Evolutionary conservation across 2,113 vertebrate species (phyloP).

Genomic region (Apteryx mantelli): DNA sequence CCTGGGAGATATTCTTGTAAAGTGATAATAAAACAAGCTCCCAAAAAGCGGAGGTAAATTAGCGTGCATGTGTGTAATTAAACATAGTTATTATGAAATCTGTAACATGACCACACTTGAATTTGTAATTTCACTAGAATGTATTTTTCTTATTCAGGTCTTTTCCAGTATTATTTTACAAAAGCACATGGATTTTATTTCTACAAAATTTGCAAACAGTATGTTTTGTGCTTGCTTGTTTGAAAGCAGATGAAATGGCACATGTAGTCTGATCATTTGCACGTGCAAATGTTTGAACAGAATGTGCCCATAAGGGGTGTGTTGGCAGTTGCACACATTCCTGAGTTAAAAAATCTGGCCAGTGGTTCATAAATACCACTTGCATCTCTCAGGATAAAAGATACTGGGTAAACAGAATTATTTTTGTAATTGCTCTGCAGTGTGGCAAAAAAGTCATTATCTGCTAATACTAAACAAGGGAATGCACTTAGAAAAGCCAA

Average conservation of each 20-base stretch:
- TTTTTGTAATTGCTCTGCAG: slow-evolving; percentile 14
- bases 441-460: not conserved
- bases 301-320: not conserved
- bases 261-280: not conserved
- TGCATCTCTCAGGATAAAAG: slow-evolving; percentile 44
- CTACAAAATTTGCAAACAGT: not conserved
- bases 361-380: not conserved
- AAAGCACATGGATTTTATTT: not conserved
- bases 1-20: slow-evolving; percentile 9
- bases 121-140: not conserved
- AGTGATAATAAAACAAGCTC: not conserved
- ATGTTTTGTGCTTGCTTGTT: not conserved
- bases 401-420: slow-evolving; percentile 2
- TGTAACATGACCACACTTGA: not conserved
- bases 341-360: slow-evolving; percentile 16
- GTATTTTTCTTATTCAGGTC: not conserved
- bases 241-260: not conserved
- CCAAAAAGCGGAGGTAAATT: not conserved
- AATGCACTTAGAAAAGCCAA: not conserved
- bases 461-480: not conserved
- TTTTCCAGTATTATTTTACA: not conserved
- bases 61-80: not conserved
- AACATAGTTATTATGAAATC: not conserved
- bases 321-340: not conserved
- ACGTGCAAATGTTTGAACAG: not conserved